Evolutionary conservation across 2,888 invertebrate species (phyloP), one percentile per base, ranked within the genome.

Genomic region (Byasa hedistus): DNA sequence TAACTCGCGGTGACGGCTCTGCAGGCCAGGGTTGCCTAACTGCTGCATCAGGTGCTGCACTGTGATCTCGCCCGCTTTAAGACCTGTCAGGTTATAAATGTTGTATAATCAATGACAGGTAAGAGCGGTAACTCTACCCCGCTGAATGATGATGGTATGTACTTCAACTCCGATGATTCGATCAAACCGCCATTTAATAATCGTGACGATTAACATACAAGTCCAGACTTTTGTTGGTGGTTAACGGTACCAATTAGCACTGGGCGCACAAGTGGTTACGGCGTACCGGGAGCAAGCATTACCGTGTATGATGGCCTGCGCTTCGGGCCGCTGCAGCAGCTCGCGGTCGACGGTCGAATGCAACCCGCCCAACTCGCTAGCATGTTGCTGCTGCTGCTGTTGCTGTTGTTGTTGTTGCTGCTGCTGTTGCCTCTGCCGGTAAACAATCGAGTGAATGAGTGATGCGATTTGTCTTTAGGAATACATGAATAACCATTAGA

Each of bases 281-380:
- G 36, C 36, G 36, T 12, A 12, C 3, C 39, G 39, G 39, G 0
- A 15, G 39, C 39, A 15, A 39, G 39, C 39, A 2, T 39, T 51
- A 95, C 95, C 95, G 84, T 95, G 95, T 73, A 96, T 92, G 68
- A 96, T 94, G 59, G 95, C 95, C 82, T 95, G 95, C 19, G 95
- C 95, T 80, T 96, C 96, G 0, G 95, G 95, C 70, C 95, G 85
- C 81, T 94, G 95, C 68, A 96, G 81, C 71, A 96, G 84, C 70
- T 96, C 95, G 59, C 94, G 87, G 75, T 94, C 93, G 75, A 92
- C 84, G 76, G 87, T 75, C 82, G 79, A 77, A 62, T 62, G 78
- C 64, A 60, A 64, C 64, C 65, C 61, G 52, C 69, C 68, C 69
- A 71, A 69, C 67, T 73, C 69, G 59, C 58, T 68, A 68, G 76